Base-by-base conservation (phyloP, 2,113 vertebrate species). In the Danionella cerebrum region DNA sequence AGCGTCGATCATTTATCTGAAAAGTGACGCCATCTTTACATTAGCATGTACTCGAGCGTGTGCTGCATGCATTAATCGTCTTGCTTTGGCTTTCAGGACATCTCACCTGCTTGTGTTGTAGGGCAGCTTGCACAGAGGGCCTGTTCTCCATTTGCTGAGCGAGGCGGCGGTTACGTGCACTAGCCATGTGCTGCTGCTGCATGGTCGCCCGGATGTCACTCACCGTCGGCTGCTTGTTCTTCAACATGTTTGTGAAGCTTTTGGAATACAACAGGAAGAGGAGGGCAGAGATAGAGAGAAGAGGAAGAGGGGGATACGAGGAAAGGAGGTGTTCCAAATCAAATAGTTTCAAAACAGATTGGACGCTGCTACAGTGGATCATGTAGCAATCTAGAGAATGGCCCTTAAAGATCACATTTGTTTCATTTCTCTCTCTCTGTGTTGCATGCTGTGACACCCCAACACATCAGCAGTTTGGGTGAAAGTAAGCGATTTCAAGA, bases 241-340 rank as follows among this genome's bases (percentile, higher is more conserved):
- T 99, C 96, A 99, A 92, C 96, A 99, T 98, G 88, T 98, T 98
- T 93, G 96, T 99, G 87, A 98, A 99, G 93, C 96, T 99, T 99
- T 86, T 91, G 90, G 90, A 53, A 91, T 91, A 90, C 90, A 89
- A 93, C 92, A 19, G 87, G 77, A 73, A 48, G 27, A 80, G 75
- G 79, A 70, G 76, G 74, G 80, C 78, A 80, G 77, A 77, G 74
- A 89, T 79, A 83, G 88, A 88, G 89, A 84, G 76, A 41, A 76
- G 80, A 35, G 47, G 79, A 76, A 79, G 70, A 78, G 72, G 88
- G 89, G 85, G 79, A 83, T 71, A 79, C 79, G 72, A 81, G 83
- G 82, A 82, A 80, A 85, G 80, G 79, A 80, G 80, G 77, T n/a
- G 82, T 78, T 89, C 85, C 84, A 90, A 76, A 87, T 87, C 84